Conservation (phyloP, 1,140 invertebrate species). For the Armadillidium nasatum region DNA sequence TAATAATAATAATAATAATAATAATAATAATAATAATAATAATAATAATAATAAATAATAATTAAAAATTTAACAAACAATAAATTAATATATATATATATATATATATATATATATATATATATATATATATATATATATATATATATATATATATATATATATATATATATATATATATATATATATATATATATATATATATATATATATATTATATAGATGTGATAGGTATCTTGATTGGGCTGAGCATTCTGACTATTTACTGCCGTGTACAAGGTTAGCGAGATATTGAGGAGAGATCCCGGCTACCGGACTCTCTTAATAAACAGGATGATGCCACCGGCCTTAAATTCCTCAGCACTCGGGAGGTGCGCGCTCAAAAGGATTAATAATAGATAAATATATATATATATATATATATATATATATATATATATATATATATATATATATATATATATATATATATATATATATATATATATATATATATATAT, state of each 20-base stretch:
- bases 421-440: neutral
- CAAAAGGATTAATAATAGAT: neutral
- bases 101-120: constrained; percentile 13
- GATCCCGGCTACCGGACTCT: neutral
- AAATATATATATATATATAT: neutral
- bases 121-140: constrained; percentile 2
- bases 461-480: too few relatives aligned
- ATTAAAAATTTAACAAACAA: too few relatives aligned
- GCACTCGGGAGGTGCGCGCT: neutral
- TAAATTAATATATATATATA: too few relatives aligned
- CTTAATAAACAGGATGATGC: neutral
- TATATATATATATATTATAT: constrained; percentile 16
- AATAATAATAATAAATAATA: too few relatives aligned
- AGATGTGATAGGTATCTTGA: neutral
- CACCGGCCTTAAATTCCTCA: neutral
- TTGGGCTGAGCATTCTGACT: neutral
- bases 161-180: constrained; percentile 13
- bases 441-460: neutral
- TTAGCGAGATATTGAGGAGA: constrained; percentile 10
- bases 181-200: constrained; percentile 22
- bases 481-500: too few relatives aligned
- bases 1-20: too few relatives aligned
- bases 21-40: too few relatives aligned
- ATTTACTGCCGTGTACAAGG: constrained; percentile 4
- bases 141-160: constrained; percentile 18